Conservation (phyloP, 2,888 invertebrate genomes). For the Netelia virgata region DNA sequence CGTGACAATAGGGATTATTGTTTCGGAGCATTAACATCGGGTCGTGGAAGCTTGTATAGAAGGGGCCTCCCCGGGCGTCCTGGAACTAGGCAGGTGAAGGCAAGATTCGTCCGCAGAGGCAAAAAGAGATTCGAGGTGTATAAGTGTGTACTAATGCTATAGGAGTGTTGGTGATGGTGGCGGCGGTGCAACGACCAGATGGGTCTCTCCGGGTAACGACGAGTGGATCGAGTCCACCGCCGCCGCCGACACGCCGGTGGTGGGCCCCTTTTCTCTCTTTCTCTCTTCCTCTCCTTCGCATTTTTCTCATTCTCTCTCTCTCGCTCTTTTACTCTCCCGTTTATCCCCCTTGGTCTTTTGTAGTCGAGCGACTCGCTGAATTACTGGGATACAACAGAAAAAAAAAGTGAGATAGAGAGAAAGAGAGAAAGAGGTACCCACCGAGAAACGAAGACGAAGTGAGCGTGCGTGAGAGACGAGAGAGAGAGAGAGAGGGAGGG, state of each 20-base stretch:
- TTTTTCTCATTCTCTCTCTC: constrained; percentile 22
- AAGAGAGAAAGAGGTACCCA: constrained; percentile 56
- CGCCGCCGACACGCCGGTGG: constrained; percentile 64
- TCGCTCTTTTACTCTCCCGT: constrained; percentile 50
- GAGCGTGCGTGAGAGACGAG: constrained; percentile 66
- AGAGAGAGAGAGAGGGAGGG: constrained; percentile 54
- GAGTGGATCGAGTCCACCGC: constrained; percentile 66
- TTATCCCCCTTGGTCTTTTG: constrained; percentile 67
- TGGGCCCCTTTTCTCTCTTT: constrained; percentile 53
- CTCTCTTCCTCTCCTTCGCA: constrained; percentile 13
- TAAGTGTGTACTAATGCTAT: constrained; percentile 20
- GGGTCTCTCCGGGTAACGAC: constrained; percentile 68
- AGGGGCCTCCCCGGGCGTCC: constrained; percentile 33
- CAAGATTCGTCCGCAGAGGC: constrained; percentile 56
- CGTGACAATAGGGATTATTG: constrained; percentile 57
- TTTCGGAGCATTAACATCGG: constrained; percentile 49
- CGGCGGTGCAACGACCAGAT: constrained; percentile 68
- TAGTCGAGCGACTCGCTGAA: constrained; percentile 69
- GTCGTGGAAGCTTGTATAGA: neutral
- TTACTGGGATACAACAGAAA: constrained; percentile 64
- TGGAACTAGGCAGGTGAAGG: constrained; percentile 65
- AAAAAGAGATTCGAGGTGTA: constrained; percentile 3
- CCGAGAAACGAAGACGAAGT: constrained; percentile 58
- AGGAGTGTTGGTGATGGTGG: constrained; percentile 45
- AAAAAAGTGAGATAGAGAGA: constrained; percentile 35